These are phyloP conservation scores for Hippopotamus amphibius DNA, from an alignment of 2,113 vertebrate species.

Conservation along the genomic window DNA sequence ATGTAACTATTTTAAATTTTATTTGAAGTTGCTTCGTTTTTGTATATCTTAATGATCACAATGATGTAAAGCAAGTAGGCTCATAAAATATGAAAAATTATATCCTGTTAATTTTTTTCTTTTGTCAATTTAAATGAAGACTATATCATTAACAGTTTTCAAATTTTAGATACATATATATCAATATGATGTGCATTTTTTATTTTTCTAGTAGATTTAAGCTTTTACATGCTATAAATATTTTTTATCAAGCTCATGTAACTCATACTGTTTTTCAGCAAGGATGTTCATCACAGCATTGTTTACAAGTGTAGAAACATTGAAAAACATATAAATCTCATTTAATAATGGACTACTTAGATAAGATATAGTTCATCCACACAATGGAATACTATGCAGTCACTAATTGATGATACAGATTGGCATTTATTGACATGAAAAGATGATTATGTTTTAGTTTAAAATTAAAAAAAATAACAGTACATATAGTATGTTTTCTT, in stretches of 20 bases:
- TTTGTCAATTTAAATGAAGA: conserved; percentile 28
- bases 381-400: conserved; percentile 51
- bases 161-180: conserved; percentile 27
- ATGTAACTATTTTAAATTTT: conserved; percentile 33
- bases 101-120: conserved; percentile 47
- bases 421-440: conserved; percentile 50
- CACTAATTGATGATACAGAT: conserved; percentile 38
- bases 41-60: background rate
- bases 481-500: background rate
- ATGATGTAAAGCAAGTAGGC: background rate
- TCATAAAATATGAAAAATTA: conserved; percentile 48
- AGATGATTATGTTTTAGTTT: background rate
- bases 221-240: conserved; percentile 20
- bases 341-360: conserved; percentile 18
- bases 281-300: background rate
- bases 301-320: conserved; percentile 10
- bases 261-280: conserved; percentile 55
- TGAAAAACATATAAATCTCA: conserved; percentile 5
- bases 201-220: conserved; percentile 56
- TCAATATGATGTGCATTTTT: conserved; percentile 61
- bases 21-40: conserved; percentile 39
- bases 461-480: background rate
- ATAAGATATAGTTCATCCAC: conserved; percentile 2
- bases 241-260: conserved; percentile 28
- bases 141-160: background rate